Base-by-base conservation (phyloP, 2,797 vertebrate genomes). In the Takifugu rubripes region DNA sequence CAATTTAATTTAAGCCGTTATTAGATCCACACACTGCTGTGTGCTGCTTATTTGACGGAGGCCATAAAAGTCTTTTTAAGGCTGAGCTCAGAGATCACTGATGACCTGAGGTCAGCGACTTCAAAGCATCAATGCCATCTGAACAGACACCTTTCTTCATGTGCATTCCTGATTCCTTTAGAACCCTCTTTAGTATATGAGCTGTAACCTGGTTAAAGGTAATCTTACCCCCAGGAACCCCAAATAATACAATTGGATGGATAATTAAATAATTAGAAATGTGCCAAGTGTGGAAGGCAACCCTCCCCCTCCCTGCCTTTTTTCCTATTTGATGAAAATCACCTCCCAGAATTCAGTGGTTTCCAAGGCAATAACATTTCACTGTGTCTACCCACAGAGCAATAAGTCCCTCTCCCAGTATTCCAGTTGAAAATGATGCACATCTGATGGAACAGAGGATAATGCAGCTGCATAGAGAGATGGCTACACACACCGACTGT, bases 11-110 rank as follows among this genome's bases (percentile, higher is more conserved):
- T 10, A 46, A 54, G 53, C 27, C 47, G 69, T 70, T 55, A 76
- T 70, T 56, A 33, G 56, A 66, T 56, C 55, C 48, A 74, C 61
- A 68, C 68, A 40, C 59, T 9, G 24, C 62, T 82, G 82, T 83
- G 75, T 76, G 85, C 70, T 78, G 68, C 70, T 56, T 4, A 64
- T 88, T 87, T 78, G 52, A 59, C 16, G 5, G 52, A 64, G 52
- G 58, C 67, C 55, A 74, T 61, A 61, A 74, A 61, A 49, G 66
- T 31, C 59, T 64, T 31, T 75, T 27, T 60, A 54, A 62, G 26
- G 42, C 56, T 54, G 62, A 60, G 61, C 78, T 78, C 52, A 36
- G 55, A 54, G 26, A 66, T 80, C 79, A 87, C 84, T 83, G 66
- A 78, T 56, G 69, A 17, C 43, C 15, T 17, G 43, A 6, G 16